Conservation (phyloP, 2,113 vertebrate genomes). For the Ictidomys tridecemlineatus region DNA sequence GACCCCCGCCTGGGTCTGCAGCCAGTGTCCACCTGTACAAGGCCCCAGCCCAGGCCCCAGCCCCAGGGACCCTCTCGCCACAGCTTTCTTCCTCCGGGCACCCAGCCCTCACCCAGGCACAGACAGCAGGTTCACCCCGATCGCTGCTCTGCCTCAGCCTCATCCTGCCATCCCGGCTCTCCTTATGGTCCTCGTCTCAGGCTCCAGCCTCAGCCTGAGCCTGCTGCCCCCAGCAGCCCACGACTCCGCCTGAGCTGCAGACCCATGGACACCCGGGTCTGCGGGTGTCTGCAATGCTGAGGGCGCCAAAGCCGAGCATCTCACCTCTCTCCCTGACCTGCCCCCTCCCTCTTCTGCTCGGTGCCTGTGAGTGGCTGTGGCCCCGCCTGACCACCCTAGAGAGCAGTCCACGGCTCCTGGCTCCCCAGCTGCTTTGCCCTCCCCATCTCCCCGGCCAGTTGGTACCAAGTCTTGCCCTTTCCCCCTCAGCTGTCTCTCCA, state of each 20-base stretch:
- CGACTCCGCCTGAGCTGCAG: not conserved
- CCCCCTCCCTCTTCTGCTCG: not conserved
- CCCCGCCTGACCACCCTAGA: not conserved
- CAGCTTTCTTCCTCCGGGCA: too few relatives aligned
- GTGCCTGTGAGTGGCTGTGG: not conserved
- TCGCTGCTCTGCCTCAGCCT: rapidly evolving
- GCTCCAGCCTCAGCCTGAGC: not conserved
- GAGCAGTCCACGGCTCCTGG: not conserved
- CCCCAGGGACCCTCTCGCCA: too few relatives aligned
- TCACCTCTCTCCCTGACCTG: rapidly evolving
- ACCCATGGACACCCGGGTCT: rapidly evolving
- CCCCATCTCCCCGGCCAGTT: rapidly evolving
- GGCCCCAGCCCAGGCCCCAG: not conserved
- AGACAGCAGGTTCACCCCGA: not conserved
- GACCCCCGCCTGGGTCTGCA: rapidly evolving
- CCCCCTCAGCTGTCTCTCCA: rapidly evolving
- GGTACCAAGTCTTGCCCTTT: not conserved
- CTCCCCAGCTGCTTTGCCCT: not conserved
- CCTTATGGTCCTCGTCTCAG: not conserved
- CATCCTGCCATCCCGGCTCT: rapidly evolving
- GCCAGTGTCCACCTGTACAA: too few relatives aligned
- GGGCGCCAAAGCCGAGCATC: not conserved
- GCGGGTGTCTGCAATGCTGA: rapidly evolving
- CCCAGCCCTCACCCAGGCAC: too few relatives aligned
- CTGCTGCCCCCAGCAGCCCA: too few relatives aligned